phyloP scores from a whole-genome alignment of 2,888 invertebrate genomes.

The Nomada fucata region DNA sequence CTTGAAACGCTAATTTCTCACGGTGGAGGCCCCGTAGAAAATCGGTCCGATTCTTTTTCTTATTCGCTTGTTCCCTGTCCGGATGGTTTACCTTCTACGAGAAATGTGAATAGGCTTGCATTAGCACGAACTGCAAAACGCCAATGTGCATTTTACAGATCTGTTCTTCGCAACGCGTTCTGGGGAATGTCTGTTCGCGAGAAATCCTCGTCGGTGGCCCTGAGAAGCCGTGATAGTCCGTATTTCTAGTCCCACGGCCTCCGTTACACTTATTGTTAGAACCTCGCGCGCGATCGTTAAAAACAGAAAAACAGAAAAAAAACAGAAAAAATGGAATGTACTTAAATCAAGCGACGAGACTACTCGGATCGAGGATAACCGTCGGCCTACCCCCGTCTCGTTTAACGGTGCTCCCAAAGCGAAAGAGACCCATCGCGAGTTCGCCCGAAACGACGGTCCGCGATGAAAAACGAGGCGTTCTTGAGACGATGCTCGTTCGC shows the following conservation, averaged over 20 bases:
- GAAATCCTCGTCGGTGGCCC: constrained; percentile 47
- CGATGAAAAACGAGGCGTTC: neutral
- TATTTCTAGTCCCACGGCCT: no score
- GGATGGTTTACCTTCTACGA: constrained; percentile 64
- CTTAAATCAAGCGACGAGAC: constrained; percentile 2
- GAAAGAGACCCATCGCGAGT: neutral
- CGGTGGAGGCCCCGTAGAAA: constrained; percentile 70
- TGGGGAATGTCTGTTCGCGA: constrained; percentile 56
- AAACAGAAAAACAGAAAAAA: neutral
- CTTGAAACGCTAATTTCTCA: constrained; percentile 80
- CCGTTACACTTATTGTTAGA: neutral
- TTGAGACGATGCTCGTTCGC: no score
- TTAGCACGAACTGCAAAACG: constrained; percentile 66
- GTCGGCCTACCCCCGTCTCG: neutral
- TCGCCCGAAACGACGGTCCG: neutral
- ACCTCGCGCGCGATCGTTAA: neutral
- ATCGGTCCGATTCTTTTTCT: constrained; percentile 64
- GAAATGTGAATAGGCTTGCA: constrained; percentile 65
- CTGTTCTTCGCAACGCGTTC: constrained; percentile 24
- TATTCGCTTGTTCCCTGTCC: constrained; percentile 54
- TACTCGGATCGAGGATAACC: constrained; percentile 7
- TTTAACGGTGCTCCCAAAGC: constrained; percentile 3
- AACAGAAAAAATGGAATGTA: constrained; percentile 45
- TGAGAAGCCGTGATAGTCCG: neutral
- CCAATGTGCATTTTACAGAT: constrained; percentile 39